These are phyloP conservation scores for Gorsachius magnificus DNA, from an alignment of 2,797 vertebrate species.

Conservation along the genomic window DNA sequence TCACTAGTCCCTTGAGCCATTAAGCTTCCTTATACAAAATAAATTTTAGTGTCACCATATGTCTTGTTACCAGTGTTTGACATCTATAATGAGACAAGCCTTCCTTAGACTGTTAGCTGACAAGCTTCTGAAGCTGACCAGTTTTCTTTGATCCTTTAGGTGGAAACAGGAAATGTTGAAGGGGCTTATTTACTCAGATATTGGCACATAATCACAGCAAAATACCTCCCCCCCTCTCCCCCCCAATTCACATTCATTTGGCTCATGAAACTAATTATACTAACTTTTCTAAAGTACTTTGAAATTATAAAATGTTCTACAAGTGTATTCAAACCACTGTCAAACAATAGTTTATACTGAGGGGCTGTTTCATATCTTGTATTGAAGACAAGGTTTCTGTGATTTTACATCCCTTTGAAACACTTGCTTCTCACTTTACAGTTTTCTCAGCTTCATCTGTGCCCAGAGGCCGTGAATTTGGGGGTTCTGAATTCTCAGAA, in stretches of 20 bases:
- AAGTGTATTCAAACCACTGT: background rate
- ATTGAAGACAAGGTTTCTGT: background rate
- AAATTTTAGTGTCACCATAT: background rate
- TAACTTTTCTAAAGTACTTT: background rate
- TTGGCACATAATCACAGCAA: background rate
- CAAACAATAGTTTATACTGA: background rate
- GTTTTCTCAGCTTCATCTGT: background rate
- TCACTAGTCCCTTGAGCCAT: background rate
- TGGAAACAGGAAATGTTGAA: background rate
- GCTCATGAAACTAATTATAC: background rate
- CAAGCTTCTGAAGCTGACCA: background rate
- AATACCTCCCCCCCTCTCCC: accelerated
- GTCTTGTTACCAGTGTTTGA: background rate
- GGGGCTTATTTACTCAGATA: background rate
- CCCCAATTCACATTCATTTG: background rate
- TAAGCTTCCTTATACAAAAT: background rate
- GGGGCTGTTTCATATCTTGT: background rate
- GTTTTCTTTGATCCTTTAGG: background rate
- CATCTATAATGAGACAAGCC: background rate
- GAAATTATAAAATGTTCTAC: background rate
- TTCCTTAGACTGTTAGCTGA: background rate
- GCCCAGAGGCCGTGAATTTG: background rate
- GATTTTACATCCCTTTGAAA: background rate
- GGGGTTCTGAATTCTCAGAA: background rate
- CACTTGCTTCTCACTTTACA: background rate